Conservation (phyloP, 2,888 invertebrate species). For the Drosophila vallismaia region DNA sequence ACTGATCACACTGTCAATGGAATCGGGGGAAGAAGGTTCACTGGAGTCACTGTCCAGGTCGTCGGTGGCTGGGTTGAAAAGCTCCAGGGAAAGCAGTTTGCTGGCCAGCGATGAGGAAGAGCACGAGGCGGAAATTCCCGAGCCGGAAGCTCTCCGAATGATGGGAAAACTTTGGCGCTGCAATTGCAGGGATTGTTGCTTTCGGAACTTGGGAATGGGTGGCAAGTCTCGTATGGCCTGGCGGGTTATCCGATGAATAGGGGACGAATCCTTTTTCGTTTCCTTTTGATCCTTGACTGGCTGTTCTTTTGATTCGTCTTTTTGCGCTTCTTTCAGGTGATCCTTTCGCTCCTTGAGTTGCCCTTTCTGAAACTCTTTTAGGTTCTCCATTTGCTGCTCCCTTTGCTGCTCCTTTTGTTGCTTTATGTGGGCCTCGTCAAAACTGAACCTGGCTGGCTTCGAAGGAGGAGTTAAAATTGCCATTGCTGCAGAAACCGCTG, state of each 20-base stretch:
- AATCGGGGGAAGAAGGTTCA: slow-evolving; percentile 92
- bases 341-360: slow-evolving; percentile 14
- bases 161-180: slow-evolving; percentile 86
- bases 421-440: slow-evolving; percentile 57
- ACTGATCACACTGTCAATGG: slow-evolving; percentile 93
- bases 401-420: slow-evolving; percentile 48
- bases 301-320: slow-evolving; percentile 6
- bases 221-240: slow-evolving; percentile 87
- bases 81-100: slow-evolving; percentile 90
- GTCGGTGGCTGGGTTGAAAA: slow-evolving; percentile 95
- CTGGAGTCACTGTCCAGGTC: slow-evolving; percentile 96
- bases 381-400: slow-evolving; percentile 49
- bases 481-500: slow-evolving; percentile 82
- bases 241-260: slow-evolving; percentile 85
- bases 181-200: slow-evolving; percentile 82
- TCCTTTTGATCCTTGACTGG: neutral
- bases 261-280: neutral
- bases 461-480: slow-evolving; percentile 81
- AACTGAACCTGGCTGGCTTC: slow-evolving; percentile 55
- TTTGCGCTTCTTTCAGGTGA: slow-evolving; percentile 46
- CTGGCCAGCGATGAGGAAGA: slow-evolving; percentile 76
- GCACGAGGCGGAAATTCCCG: slow-evolving; percentile 48
- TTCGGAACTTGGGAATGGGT: slow-evolving; percentile 86
- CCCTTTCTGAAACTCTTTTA: slow-evolving; percentile 10
- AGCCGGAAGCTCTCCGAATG: slow-evolving; percentile 87